Base-by-base conservation (phyloP, 2,797 vertebrate genomes). In the Oryzias sinensis region DNA sequence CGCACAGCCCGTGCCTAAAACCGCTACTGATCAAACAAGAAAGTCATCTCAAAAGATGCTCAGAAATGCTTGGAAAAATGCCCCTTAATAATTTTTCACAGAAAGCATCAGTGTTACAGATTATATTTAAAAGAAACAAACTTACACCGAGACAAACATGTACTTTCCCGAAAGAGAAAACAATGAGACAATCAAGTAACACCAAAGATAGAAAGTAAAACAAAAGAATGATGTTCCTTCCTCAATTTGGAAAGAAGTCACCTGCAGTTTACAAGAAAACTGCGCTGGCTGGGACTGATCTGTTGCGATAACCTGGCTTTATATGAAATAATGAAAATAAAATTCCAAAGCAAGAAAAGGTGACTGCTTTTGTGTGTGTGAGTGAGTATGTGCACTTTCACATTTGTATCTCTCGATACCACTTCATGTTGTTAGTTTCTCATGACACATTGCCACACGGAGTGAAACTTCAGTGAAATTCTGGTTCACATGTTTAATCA, bases 231-330 rank as follows among this genome's bases (percentile, higher is more conserved):
- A 50, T 5, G 53, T 6, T 51, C 45, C 17, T 6, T 51, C 45
- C 17, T 59, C 13, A 49, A 33, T 47, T 56, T 66, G 42, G 37
- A 73, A 53, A 67, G 72, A 88, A 80, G 62, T 63, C 57, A 33
- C 76, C 55, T 55, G 62, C 76, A 67, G 62, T 20, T 88, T 87
- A 87, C 75, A 83, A 83, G 83, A 89, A 89, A 83, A 67, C 6
- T 52, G 55, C 4, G 22, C 42, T 4, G 33, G 6, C 43, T 82
- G 76, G 65, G 81, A 79, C 63, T 64, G 5, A 55, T 24, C 25
- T 62, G 58, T 52, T 60, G 43, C 42, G 9, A 60, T 57, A 51
- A 59, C 63, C 25, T 49, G 33, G 20, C 16, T 62, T 47, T 49
- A 5, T 20, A 45, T 49, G 20, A 50, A 37, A 37, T 3, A 4